phyloP scores from a whole-genome alignment of 2,888 invertebrate species.

The Ischnura elegans region DNA sequence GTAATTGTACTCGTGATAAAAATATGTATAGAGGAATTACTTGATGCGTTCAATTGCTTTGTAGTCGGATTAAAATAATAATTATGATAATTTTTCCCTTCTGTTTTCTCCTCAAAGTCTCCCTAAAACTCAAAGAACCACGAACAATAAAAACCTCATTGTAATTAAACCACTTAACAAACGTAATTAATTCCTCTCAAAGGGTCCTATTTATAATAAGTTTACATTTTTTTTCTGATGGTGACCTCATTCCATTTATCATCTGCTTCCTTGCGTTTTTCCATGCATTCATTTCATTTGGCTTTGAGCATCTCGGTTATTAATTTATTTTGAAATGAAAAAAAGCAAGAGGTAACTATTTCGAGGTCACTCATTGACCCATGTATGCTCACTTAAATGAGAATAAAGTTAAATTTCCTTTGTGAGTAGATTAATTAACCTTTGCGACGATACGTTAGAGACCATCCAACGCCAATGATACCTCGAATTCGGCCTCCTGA shows the following conservation, averaged over 20 bases:
- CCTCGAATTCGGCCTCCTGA: background rate
- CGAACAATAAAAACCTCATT: background rate
- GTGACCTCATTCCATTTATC: background rate
- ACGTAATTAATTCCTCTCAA: background rate
- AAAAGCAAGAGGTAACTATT: background rate
- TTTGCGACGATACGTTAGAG: background rate
- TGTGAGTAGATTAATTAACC: background rate
- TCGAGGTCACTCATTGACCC: background rate
- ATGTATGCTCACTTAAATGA: background rate
- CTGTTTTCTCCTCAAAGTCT: too few species aligned
- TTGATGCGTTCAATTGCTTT: too few species aligned
- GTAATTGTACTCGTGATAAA: too few species aligned
- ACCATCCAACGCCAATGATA: background rate
- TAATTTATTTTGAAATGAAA: constrained; percentile 8
- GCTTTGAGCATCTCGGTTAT: background rate
- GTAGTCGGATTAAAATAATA: too few species aligned
- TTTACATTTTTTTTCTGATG: background rate
- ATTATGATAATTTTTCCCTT: background rate
- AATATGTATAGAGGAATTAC: too few species aligned
- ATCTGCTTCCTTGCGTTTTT: background rate
- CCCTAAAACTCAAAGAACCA: background rate
- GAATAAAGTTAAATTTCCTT: background rate
- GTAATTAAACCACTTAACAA: background rate
- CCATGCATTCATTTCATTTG: background rate
- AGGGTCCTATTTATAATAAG: background rate